phyloP scores from a whole-genome alignment of 2,888 invertebrate genomes.

The Mesorhabditis belari region DNA sequence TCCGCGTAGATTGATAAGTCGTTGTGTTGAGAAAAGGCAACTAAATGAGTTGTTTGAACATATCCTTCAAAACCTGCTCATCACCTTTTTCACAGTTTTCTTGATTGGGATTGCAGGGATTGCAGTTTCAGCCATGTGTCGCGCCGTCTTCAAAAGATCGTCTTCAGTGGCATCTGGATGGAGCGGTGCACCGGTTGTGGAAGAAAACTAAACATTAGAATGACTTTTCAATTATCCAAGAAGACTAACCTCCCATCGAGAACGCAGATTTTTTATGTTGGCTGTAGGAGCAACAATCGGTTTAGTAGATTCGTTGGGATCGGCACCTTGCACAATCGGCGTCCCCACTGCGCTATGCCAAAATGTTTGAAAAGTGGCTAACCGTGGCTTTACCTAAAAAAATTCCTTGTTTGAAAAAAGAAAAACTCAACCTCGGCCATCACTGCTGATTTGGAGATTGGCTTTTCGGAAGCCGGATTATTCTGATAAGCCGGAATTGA shows the following conservation, averaged over 20 bases:
- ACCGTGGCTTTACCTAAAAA: neutral
- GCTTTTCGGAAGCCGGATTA: too few species aligned
- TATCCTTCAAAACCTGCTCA: too few species aligned
- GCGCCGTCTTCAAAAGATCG: conserved; percentile 28
- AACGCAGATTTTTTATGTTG: conserved; percentile 23
- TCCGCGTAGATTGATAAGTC: too few species aligned
- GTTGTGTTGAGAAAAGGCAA: too few species aligned
- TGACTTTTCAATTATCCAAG: neutral
- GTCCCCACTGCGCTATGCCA: conserved; percentile 29
- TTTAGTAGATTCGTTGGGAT: conserved; percentile 6
- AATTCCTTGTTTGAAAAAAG: too few species aligned
- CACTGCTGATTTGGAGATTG: too few species aligned
- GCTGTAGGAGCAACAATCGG: conserved; percentile 7
- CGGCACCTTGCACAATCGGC: conserved; percentile 27
- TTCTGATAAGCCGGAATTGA: too few species aligned
- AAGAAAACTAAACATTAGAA: conserved; percentile 22
- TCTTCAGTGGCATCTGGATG: conserved; percentile 38
- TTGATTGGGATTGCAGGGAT: neutral
- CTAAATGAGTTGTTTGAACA: too few species aligned
- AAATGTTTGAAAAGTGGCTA: conserved; percentile 13
- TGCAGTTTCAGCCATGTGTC: neutral
- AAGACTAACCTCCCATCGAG: conserved; percentile 26
- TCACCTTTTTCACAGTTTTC: too few species aligned
- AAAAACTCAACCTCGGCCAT: too few species aligned
- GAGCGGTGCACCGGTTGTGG: conserved; percentile 40